Evolutionary conservation across 2,888 invertebrate genomes (phyloP).

Genomic region (Acanthacorydalis orientalis): DNA sequence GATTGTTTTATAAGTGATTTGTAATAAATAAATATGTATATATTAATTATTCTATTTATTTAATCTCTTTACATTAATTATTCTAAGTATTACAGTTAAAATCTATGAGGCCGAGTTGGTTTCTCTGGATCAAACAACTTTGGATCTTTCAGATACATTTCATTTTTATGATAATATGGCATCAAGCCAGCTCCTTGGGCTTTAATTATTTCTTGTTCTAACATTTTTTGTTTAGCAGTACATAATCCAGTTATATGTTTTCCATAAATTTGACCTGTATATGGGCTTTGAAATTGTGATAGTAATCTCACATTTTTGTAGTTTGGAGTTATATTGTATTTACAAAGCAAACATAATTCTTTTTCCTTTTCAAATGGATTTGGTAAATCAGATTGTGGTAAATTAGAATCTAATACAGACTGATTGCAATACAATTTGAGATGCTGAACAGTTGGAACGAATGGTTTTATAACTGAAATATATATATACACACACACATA

Average conservation of each 20-base stretch:
- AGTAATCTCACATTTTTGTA: slow-evolving; percentile 85
- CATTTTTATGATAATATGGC: slow-evolving; percentile 66
- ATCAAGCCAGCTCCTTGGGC: slow-evolving; percentile 69
- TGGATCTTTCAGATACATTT: slow-evolving; percentile 70
- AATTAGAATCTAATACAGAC: slow-evolving; percentile 16
- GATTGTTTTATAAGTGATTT: slow-evolving; percentile 22
- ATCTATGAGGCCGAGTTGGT: slow-evolving; percentile 64
- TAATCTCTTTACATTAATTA: not conserved
- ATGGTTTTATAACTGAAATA: no score
- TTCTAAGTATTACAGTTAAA: no score
- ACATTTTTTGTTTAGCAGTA: slow-evolving; percentile 52
- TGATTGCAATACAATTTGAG: no score
- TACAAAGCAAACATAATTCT: slow-evolving; percentile 65
- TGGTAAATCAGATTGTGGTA: slow-evolving; percentile 39
- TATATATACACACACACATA: no score
- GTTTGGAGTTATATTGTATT: slow-evolving; percentile 60
- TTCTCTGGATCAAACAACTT: slow-evolving; percentile 77
- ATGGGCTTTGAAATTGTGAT: slow-evolving; percentile 91
- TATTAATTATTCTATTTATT: no score
- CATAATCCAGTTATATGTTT: slow-evolving; percentile 90
- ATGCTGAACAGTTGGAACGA: no score
- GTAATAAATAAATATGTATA: no score
- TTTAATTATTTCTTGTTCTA: slow-evolving; percentile 56
- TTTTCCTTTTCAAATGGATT: slow-evolving; percentile 70
- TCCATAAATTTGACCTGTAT: slow-evolving; percentile 84